Conservation (phyloP, 2,113 vertebrate species). For the Spilogale gracilis region DNA sequence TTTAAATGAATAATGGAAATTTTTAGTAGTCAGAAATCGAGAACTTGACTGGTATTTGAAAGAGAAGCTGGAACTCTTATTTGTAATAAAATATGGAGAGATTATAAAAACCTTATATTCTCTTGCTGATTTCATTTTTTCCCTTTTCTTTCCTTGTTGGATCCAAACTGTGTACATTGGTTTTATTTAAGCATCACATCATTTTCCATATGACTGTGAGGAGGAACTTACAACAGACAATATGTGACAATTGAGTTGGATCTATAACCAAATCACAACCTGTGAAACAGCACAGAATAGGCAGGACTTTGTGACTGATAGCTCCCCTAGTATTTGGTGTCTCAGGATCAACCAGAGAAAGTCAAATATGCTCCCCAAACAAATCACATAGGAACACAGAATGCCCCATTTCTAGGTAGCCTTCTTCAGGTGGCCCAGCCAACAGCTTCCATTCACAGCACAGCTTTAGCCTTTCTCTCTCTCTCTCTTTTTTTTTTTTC, state of each 20-base stretch:
- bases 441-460: not conserved
- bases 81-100: not conserved
- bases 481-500: not conserved
- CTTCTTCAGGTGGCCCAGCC: not conserved
- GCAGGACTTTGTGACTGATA: not conserved
- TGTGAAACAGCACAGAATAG: not conserved
- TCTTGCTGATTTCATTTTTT: not conserved
- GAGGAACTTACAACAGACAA: not conserved
- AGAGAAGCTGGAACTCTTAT: not conserved
- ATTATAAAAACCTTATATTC: not conserved
- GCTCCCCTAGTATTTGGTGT: not conserved
- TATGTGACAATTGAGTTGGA: not conserved
- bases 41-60: not conserved
- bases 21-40: conserved; percentile 8
- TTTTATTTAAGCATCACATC: not conserved
- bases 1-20: not conserved
- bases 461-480: too few species aligned
- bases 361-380: not conserved
- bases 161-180: not conserved
- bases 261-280: not conserved
- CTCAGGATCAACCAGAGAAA: not conserved
- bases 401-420: not conserved
- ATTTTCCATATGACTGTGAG: not conserved
- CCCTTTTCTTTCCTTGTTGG: not conserved
- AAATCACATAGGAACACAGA: not conserved